Evolutionary conservation across 2,888 invertebrate genomes (phyloP).

Genomic region (Eristalis intricaria): DNA sequence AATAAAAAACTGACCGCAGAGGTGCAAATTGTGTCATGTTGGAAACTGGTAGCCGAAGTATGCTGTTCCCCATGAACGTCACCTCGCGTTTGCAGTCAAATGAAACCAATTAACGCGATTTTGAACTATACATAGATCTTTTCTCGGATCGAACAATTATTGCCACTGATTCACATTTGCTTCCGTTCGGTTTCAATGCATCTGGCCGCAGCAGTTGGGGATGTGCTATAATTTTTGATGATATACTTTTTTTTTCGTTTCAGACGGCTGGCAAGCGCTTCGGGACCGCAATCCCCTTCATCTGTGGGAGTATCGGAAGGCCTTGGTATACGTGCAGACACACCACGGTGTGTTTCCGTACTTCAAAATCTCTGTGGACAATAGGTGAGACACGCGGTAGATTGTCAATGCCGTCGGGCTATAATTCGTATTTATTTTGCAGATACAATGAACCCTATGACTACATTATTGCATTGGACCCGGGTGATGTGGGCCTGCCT

Average conservation of each 20-base stretch:
- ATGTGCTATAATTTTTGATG: background rate
- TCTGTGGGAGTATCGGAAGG: conserved; percentile 78
- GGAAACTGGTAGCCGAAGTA: conserved; percentile 15
- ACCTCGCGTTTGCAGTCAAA: conserved; percentile 49
- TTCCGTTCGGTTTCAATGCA: background rate
- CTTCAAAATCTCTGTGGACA: conserved; percentile 79
- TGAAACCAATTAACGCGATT: conserved; percentile 56
- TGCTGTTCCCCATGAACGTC: conserved; percentile 34
- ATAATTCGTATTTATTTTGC: conserved; percentile 6
- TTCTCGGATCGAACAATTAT: background rate
- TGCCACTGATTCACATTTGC: conserved; percentile 7
- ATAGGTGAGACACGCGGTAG: conserved; percentile 74
- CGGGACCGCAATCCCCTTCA: conserved; percentile 76
- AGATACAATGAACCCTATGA: conserved; percentile 79
- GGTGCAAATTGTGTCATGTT: conserved; percentile 58
- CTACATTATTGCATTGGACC: conserved; percentile 79
- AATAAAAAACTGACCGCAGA: conserved; percentile 17
- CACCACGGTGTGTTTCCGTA: conserved; percentile 80
- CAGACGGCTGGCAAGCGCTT: conserved; percentile 80
- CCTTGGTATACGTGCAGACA: conserved; percentile 77
- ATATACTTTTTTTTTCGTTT: conserved; percentile 49
- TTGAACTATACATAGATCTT: background rate
- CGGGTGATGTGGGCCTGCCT: conserved; percentile 80
- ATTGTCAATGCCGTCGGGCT: background rate
- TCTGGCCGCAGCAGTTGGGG: background rate